These are phyloP conservation scores for Leucoraja erinaceus DNA, from an alignment of 2,113 vertebrate species.

Conservation along the genomic window DNA sequence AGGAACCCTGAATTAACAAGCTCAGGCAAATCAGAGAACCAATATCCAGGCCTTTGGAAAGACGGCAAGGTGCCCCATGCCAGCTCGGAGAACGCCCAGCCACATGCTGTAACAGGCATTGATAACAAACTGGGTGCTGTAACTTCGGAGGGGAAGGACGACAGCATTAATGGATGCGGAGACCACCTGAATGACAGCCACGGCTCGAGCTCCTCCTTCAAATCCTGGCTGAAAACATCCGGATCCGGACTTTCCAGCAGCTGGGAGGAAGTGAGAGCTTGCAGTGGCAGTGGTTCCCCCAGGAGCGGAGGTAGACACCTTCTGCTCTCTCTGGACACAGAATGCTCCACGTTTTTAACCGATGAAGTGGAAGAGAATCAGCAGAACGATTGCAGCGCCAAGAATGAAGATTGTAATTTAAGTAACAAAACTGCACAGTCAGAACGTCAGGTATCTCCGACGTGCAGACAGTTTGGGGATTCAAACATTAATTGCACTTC, in stretches of 20 bases:
- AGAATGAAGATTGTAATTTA: background rate
- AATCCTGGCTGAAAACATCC: conserved; percentile 57
- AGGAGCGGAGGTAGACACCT: conserved; percentile 7
- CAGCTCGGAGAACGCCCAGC: background rate
- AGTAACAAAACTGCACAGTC: background rate
- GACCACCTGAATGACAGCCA: conserved; percentile 50
- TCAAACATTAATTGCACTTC: conserved; percentile 2
- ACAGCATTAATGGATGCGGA: fast-evolving
- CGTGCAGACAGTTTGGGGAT: fast-evolving
- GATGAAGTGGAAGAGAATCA: conserved; percentile 34
- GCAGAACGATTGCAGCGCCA: background rate
- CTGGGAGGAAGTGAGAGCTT: conserved; percentile 54
- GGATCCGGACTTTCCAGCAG: conserved; percentile 47
- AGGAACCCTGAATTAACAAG: background rate
- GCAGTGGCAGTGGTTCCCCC: background rate
- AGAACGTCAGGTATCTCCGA: conserved; percentile 37
- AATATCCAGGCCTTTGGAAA: background rate
- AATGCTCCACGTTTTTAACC: conserved; percentile 42
- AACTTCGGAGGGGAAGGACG: background rate
- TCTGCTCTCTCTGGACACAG: conserved; percentile 23
- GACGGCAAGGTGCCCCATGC: too few species aligned
- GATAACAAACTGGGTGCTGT: conserved; percentile 30
- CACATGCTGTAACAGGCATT: conserved; percentile 39
- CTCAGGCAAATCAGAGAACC: background rate
- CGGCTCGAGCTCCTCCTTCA: conserved; percentile 52